phyloP scores from a whole-genome alignment of 35 echinoderm and acorn worm species.

The Eucidaris tribuloides region DNA sequence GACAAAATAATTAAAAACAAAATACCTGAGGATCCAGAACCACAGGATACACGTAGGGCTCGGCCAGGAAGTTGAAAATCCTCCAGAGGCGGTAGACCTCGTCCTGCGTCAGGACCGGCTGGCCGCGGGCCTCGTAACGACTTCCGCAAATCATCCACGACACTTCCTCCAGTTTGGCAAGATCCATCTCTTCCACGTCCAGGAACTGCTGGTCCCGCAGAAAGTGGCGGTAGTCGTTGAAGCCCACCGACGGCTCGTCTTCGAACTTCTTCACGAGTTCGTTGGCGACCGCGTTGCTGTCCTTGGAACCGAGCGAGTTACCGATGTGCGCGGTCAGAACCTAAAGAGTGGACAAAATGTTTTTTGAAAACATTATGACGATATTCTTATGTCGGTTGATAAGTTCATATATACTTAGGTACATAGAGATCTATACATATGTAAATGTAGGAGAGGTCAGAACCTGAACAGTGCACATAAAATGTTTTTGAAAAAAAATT shows the following conservation, averaged over 20 bases:
- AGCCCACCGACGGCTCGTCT: not conserved
- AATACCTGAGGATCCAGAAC: slow-evolving; percentile 16
- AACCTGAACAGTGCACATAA: too few species aligned
- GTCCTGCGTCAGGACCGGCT: not conserved
- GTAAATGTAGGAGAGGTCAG: too few species aligned
- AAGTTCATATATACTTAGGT: too few species aligned
- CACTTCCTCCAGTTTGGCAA: slow-evolving; percentile 47
- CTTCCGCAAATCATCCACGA: slow-evolving; percentile 60
- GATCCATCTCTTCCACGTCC: slow-evolving; percentile 30
- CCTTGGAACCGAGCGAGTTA: slow-evolving; percentile 34
- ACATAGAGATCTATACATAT: too few species aligned
- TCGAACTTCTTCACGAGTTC: slow-evolving; percentile 29
- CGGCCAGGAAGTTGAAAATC: slow-evolving; percentile 61
- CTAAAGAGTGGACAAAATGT: slow-evolving; percentile 5
- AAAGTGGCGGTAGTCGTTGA: slow-evolving; percentile 41
- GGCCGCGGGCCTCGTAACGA: not conserved
- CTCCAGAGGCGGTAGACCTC: slow-evolving; percentile 44
- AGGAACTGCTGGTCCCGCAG: slow-evolving; percentile 29
- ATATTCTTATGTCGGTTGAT: too few species aligned
- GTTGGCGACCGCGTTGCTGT: slow-evolving; percentile 28
- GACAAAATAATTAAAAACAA: too few species aligned
- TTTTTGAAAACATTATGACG: too few species aligned
- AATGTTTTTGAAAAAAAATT: too few species aligned
- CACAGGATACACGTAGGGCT: slow-evolving; percentile 33
- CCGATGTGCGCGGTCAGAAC: slow-evolving; percentile 64